Base-by-base conservation (phyloP, 2,113 vertebrate genomes). In the Hemibagrus wyckioides region DNA sequence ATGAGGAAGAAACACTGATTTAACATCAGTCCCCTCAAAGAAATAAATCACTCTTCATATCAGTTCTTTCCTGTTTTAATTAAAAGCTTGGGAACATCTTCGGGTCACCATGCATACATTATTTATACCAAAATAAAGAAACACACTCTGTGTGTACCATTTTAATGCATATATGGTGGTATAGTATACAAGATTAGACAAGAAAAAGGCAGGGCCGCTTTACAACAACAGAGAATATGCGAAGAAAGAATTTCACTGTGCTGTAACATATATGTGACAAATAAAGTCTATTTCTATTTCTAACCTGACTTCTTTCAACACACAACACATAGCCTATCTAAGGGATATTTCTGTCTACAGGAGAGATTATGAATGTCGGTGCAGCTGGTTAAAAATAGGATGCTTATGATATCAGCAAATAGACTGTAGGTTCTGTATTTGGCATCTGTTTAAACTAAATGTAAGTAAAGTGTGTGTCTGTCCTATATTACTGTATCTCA, bases 301-400 rank as follows among this genome's bases (percentile, higher is more conserved):
- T n/a, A n/a, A n/a, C 54, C 54, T 82, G 39, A 81, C 10, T 25
- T 59, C 25, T 56, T 19, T 80, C 23, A 80, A 36, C 54, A 36
- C 14, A 21, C 6, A 41, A 41, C 80, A 57, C 17, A 11, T 50
- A 52, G 76, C 17, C 76, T 84, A 57, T 75, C 67, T 57, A 48
- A 56, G 14, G 33, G 48, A 67, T 86, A 52, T 41, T n/a, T 86
- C 25, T 86, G 50, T 86, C 61, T 86, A 15, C 61, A 81, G 25
- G 17, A 30, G n/a, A 82, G 52, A 87, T 48, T 82, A 33, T 56
- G 50, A 30, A 71, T 1, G 1, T 57, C 54, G 52, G 21, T 17
- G 23, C n/a, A 10, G 13, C 9, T 50, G 44, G 39, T 36, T 87
- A 50, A 82, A 52, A 52, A 17, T 39, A 77, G 50, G 2, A 9